Evolutionary conservation across 2,113 vertebrate species (phyloP).

Genomic region (Myotis yumanensis): DNA sequence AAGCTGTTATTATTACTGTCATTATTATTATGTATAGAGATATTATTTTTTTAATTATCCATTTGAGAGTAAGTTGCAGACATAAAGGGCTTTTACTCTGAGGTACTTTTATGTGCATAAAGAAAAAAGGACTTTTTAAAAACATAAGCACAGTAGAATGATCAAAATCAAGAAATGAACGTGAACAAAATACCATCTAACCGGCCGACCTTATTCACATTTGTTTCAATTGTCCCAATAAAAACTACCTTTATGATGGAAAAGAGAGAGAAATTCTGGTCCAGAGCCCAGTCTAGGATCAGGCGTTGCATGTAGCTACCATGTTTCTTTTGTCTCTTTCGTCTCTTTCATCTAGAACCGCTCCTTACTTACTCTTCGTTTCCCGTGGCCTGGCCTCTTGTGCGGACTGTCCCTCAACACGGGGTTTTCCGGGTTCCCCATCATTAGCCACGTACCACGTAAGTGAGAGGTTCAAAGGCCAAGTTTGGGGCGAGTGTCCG

Average conservation of each 20-base stretch:
- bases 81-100: not conserved
- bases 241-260: not conserved
- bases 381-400: not conserved
- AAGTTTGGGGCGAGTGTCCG: slow-evolving; percentile 1
- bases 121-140: not conserved
- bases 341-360: not conserved
- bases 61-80: not conserved
- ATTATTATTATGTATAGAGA: not conserved
- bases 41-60: slow-evolving; percentile 1
- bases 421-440: not conserved
- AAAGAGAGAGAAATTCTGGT: not conserved
- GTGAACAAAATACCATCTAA: slow-evolving; percentile 4
- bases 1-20: not conserved
- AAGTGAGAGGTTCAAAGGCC: not conserved
- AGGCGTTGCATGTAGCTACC: not conserved
- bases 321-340: not conserved
- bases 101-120: not conserved
- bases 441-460: not conserved
- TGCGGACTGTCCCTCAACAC: not conserved
- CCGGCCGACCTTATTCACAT: not conserved
- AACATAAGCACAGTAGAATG: not conserved
- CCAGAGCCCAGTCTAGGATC: not conserved
- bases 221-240: not conserved
- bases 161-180: slow-evolving; percentile 28
- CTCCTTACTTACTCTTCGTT: not conserved